phyloP scores from a whole-genome alignment of 2,797 vertebrate genomes.

The Molossus alvarezi region DNA sequence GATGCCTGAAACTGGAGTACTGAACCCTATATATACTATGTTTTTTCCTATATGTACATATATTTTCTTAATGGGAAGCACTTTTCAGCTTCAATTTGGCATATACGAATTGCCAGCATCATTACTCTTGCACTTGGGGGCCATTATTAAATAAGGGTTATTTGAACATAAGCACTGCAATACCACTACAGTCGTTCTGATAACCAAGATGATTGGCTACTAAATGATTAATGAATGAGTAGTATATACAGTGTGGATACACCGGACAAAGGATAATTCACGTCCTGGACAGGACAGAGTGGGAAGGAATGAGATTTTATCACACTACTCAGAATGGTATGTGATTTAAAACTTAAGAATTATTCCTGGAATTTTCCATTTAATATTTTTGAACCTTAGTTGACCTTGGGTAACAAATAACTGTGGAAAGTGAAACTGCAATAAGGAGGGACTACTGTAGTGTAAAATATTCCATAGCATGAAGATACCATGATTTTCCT shows the following conservation, averaged over 20 bases:
- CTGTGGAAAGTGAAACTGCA: not conserved
- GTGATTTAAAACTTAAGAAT: not conserved
- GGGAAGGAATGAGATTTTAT: not conserved
- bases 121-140: not conserved
- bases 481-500: constrained; percentile 51
- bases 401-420: not conserved
- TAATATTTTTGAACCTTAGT: not conserved
- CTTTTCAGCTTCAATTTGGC: not conserved
- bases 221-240: not conserved
- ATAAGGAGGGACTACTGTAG: not conserved
- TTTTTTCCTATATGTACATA: not conserved
- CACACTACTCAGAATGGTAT: not conserved
- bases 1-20: not conserved
- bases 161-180: not conserved
- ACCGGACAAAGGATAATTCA: not conserved
- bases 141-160: not conserved
- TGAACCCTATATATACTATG: not conserved
- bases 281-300: not conserved
- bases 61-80: not conserved
- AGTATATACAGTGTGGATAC: not conserved
- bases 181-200: not conserved
- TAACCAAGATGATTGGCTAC: not conserved
- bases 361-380: not conserved
- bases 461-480: constrained; percentile 48
- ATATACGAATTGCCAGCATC: not conserved